These are phyloP conservation scores for Bombus huntii DNA, from an alignment of 1,140 invertebrate genomes.

Conservation along the genomic window DNA sequence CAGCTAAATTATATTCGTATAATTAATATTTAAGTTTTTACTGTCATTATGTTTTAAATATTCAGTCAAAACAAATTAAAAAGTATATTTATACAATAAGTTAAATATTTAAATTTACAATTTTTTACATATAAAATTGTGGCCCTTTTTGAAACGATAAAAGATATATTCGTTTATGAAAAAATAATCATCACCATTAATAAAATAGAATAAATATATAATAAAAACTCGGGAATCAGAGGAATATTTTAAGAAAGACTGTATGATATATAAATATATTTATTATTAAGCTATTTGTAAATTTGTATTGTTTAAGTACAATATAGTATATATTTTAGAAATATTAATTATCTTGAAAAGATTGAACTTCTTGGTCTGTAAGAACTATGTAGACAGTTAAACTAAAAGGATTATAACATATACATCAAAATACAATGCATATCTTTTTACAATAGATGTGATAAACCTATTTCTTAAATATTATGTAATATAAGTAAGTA, in stretches of 20 bases:
- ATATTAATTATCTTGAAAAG: not conserved
- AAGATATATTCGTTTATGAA: not conserved
- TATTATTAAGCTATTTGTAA: conserved; percentile 25
- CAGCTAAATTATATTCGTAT: not conserved
- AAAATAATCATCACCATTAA: not conserved
- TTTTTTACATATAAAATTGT: too few relatives aligned
- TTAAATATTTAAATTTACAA: too few relatives aligned
- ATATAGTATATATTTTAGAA: not conserved
- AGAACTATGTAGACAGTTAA: not conserved
- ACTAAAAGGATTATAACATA: not conserved
- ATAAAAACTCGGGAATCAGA: not conserved
- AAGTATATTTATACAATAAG: too few relatives aligned
- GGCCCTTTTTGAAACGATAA: not conserved
- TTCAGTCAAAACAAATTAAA: not conserved
- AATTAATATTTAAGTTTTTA: not conserved
- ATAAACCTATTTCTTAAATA: conserved; percentile 24
- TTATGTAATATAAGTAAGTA: conserved; percentile 6
- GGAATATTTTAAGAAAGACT: not conserved
- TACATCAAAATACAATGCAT: conserved; percentile 24
- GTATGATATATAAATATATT: conserved; percentile 41
- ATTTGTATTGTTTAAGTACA: conserved; percentile 36
- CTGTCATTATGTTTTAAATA: not conserved
- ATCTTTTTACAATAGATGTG: conserved; percentile 2
- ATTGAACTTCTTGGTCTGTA: not conserved
- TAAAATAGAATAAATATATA: not conserved